phyloP scores from a whole-genome alignment of 1,140 invertebrate species.

The Euura lappo region DNA sequence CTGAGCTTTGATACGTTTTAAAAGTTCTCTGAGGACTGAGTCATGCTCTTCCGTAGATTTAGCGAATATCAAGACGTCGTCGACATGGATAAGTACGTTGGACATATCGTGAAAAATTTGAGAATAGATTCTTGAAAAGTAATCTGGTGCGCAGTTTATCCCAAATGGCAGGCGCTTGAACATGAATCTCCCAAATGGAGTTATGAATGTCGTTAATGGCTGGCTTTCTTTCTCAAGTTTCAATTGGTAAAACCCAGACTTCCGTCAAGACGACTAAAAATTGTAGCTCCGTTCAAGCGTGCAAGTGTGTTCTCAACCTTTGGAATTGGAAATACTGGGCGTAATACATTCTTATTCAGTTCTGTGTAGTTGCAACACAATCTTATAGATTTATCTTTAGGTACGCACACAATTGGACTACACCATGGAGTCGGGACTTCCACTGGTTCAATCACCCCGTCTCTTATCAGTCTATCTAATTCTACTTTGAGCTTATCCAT shows the following conservation, averaged over 20 bases:
- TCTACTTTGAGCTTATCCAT: constrained; percentile 30
- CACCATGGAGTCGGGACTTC: constrained; percentile 14
- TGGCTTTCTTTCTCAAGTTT: constrained; percentile 39
- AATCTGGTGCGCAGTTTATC: constrained; percentile 34
- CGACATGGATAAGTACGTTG: constrained; percentile 36
- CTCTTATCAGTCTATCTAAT: constrained; percentile 29
- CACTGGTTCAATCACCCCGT: neutral
- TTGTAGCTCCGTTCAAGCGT: constrained; percentile 29
- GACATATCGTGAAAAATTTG: no score
- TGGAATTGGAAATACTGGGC: constrained; percentile 22
- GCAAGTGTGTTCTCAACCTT: constrained; percentile 27
- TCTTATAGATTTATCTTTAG: constrained; percentile 17
- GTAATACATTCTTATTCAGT: constrained; percentile 22
- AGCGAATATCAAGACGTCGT: constrained; percentile 41
- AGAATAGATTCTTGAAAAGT: no score
- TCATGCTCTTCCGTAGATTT: constrained; percentile 36
- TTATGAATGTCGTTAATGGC: constrained; percentile 48
- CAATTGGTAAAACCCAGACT: constrained; percentile 48
- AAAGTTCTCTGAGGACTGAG: constrained; percentile 30
- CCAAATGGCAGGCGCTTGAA: constrained; percentile 47
- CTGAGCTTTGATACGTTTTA: constrained; percentile 30
- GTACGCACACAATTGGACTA: constrained; percentile 19
- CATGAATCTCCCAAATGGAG: constrained; percentile 43
- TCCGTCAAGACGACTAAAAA: constrained; percentile 43
- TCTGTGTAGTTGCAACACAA: constrained; percentile 26